Percentiles rank a stretch among this genome's conserved stretches.
phyloP scores from a whole-genome alignment of 2,113 vertebrate species.

The Irena cyanogastra region DNA sequence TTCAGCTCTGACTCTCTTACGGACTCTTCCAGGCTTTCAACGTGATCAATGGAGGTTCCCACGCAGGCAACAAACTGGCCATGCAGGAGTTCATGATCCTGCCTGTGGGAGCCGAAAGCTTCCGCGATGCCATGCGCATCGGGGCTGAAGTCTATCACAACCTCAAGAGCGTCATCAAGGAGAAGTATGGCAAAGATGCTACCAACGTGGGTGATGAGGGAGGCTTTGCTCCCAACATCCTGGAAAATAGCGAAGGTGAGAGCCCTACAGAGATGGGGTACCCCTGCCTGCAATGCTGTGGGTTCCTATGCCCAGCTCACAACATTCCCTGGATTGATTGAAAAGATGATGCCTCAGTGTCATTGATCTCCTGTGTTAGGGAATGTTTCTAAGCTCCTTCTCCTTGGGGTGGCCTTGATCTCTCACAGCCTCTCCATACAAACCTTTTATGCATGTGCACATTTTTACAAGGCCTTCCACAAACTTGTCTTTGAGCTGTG shows the following conservation, averaged over 20 bases:
- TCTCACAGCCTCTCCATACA: neutral
- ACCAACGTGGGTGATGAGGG: conserved; percentile 92
- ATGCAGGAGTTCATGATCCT: conserved; percentile 96
- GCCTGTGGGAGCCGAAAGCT: conserved; percentile 90
- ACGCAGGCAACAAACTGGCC: conserved; percentile 88
- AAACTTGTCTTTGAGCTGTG: neutral
- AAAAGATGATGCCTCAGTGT: neutral
- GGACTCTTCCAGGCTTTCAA: conserved; percentile 83
- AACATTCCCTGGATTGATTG: neutral
- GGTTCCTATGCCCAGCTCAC: neutral
- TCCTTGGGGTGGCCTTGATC: neutral
- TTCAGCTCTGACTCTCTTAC: neutral
- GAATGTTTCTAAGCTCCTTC: neutral
- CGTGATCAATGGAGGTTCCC: conserved; percentile 90
- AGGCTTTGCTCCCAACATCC: conserved; percentile 90
- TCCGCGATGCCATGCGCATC: conserved; percentile 85
- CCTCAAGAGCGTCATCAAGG: conserved; percentile 87
- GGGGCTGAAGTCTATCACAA: conserved; percentile 93
- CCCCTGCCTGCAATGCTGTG: neutral
- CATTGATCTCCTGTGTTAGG: neutral
- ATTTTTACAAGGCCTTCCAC: neutral
- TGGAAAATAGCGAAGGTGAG: conserved; percentile 93
- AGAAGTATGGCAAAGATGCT: conserved; percentile 91
- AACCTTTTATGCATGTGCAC: neutral
- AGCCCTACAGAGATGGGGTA: neutral